phyloP scores from a whole-genome alignment of 2,888 invertebrate genomes.

The Ectropis crepuscularia region DNA sequence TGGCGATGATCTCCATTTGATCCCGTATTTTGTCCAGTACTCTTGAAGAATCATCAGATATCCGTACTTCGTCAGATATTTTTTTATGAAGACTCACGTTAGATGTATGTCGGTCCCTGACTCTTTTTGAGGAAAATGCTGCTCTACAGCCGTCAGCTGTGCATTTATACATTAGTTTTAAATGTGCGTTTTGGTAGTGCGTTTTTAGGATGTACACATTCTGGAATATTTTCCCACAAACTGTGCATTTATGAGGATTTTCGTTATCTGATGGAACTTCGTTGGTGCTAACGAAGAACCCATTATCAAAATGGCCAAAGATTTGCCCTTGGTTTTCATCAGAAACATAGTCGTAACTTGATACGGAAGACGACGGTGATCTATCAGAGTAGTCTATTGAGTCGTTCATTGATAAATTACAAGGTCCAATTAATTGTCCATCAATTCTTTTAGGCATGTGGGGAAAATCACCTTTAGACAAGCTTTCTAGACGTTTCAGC shows the following conservation, averaged over 20 bases:
- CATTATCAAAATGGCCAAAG: slow-evolving; percentile 90
- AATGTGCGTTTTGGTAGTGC: slow-evolving; percentile 97
- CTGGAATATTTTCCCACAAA: slow-evolving; percentile 96
- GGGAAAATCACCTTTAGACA: slow-evolving; percentile 92
- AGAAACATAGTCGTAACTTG: slow-evolving; percentile 83
- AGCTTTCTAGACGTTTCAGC: slow-evolving; percentile 90
- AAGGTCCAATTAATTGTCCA: slow-evolving; percentile 60
- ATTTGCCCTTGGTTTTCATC: slow-evolving; percentile 87
- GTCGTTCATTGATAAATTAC: slow-evolving; percentile 71
- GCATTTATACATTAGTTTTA: slow-evolving; percentile 98
- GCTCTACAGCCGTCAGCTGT: slow-evolving; percentile 97
- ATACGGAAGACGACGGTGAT: slow-evolving; percentile 86
- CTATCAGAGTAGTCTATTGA: slow-evolving; percentile 78
- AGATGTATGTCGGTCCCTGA: slow-evolving; percentile 96
- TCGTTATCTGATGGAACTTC: slow-evolving; percentile 96
- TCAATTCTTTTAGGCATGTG: slow-evolving; percentile 65
- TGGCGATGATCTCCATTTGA: slow-evolving; percentile 91
- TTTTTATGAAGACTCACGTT: slow-evolving; percentile 96
- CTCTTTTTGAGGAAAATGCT: slow-evolving; percentile 96
- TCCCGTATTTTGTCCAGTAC: slow-evolving; percentile 85
- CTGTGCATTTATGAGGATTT: slow-evolving; percentile 95
- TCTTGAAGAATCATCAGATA: slow-evolving; percentile 75
- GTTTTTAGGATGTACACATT: slow-evolving; percentile 97
- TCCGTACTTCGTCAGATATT: slow-evolving; percentile 86
- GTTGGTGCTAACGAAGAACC: slow-evolving; percentile 88